These are phyloP conservation scores for Drosophila lutescens DNA, from an alignment of 2,888 invertebrate genomes.

Conservation along the genomic window DNA sequence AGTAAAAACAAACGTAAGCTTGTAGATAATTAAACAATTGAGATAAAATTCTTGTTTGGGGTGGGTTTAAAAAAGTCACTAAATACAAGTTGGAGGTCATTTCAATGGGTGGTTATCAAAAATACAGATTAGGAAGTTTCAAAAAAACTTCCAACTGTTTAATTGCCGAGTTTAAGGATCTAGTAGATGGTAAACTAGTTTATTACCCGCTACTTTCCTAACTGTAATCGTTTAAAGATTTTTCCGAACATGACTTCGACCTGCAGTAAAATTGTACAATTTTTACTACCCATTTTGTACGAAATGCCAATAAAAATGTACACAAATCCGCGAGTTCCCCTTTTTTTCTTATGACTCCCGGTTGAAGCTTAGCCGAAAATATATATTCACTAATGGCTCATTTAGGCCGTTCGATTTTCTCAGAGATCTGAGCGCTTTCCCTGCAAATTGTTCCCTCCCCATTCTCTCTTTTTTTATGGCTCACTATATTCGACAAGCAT, in stretches of 20 bases:
- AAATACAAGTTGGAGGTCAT: constrained; percentile 24
- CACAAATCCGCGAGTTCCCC: not conserved
- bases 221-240: not conserved
- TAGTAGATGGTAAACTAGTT: not conserved
- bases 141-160: too few species aligned
- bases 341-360: not conserved
- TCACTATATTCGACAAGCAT: not conserved
- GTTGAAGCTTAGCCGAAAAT: not conserved
- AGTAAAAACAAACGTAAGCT: constrained; percentile 38
- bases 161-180: not conserved
- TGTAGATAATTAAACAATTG: constrained; percentile 19
- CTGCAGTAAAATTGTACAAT: not conserved
- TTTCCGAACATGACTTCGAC: not conserved
- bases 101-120: not conserved
- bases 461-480: constrained; percentile 18
- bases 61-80: not conserved
- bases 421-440: not conserved
- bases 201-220: not conserved
- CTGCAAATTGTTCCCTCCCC: not conserved
- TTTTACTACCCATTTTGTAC: not conserved
- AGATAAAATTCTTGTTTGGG: constrained; percentile 29
- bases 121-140: not conserved
- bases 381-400: constrained; percentile 17
- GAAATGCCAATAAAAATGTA: not conserved
- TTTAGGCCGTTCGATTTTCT: constrained; percentile 11